A percentile compares a stretch with the other conserved stretches of the same genome.
These are phyloP conservation scores for Craniophora ligustri DNA, from an alignment of 2,888 invertebrate species.

Conservation along the genomic window DNA sequence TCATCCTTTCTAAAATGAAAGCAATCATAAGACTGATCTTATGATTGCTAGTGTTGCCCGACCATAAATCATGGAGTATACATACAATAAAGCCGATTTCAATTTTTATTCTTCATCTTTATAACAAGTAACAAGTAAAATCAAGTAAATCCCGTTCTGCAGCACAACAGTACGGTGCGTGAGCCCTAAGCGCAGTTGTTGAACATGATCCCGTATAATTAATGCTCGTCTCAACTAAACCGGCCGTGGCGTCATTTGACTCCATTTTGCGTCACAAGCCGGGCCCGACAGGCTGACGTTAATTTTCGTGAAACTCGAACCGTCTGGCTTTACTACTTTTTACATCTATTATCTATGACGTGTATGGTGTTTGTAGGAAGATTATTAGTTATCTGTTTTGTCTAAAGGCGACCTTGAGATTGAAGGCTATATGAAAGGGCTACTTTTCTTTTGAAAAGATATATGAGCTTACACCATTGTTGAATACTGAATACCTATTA, in stretches of 20 bases:
- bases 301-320: constrained; percentile 80
- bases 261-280: constrained; percentile 65
- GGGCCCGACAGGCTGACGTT: constrained; percentile 71
- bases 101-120: no score
- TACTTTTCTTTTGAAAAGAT: constrained; percentile 23
- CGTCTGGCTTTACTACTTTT: constrained; percentile 68
- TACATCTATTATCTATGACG: constrained; percentile 55
- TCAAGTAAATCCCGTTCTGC: constrained; percentile 51
- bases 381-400: constrained; percentile 17
- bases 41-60: no score
- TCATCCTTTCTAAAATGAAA: no score
- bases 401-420: constrained; percentile 6
- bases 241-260: constrained; percentile 67
- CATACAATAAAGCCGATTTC: no score
- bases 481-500: not conserved
- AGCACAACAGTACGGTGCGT: constrained; percentile 48
- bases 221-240: constrained; percentile 76
- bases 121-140: constrained; percentile 34
- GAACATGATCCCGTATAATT: constrained; percentile 79
- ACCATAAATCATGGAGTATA: no score
- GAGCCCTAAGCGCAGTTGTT: constrained; percentile 58
- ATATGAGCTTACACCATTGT: not conserved
- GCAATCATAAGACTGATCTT: no score
- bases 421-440: constrained; percentile 21
- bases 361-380: constrained; percentile 24